These are phyloP conservation scores for Melanostoma scalare DNA, from an alignment of 2,888 invertebrate genomes.

Conservation along the genomic window DNA sequence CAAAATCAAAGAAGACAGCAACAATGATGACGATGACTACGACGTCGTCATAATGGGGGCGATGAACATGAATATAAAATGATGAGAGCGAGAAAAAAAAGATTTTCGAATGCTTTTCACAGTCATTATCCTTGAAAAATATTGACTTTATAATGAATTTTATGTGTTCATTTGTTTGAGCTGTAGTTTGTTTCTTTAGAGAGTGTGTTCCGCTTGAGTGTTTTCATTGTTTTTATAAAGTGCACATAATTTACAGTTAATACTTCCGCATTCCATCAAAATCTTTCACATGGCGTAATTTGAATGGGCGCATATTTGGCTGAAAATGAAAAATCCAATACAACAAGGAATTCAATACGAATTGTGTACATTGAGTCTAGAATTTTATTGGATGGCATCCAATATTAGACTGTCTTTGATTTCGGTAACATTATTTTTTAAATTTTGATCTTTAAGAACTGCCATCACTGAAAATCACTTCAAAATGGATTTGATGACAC, in stretches of 20 bases:
- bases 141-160: constrained; percentile 63
- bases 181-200: neutral
- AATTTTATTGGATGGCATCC: too few relatives aligned
- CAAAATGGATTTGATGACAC: too few relatives aligned
- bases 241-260: constrained; percentile 60
- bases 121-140: constrained; percentile 65
- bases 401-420: too few relatives aligned
- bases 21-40: constrained; percentile 24
- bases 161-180: constrained; percentile 50
- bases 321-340: too few relatives aligned
- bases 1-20: constrained; percentile 60
- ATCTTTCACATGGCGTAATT: constrained; percentile 49
- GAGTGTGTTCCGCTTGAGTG: constrained; percentile 22
- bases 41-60: constrained; percentile 42
- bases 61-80: constrained; percentile 47
- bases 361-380: too few relatives aligned
- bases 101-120: constrained; percentile 3
- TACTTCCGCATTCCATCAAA: constrained; percentile 70
- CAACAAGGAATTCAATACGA: too few relatives aligned
- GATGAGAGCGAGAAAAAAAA: constrained; percentile 14
- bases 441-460: too few relatives aligned
- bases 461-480: too few relatives aligned
- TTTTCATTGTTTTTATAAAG: constrained; percentile 46
- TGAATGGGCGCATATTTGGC: too few relatives aligned
- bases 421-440: too few relatives aligned